Evolutionary conservation across 2,888 invertebrate species (phyloP).

Genomic region (Eurois occulta): DNA sequence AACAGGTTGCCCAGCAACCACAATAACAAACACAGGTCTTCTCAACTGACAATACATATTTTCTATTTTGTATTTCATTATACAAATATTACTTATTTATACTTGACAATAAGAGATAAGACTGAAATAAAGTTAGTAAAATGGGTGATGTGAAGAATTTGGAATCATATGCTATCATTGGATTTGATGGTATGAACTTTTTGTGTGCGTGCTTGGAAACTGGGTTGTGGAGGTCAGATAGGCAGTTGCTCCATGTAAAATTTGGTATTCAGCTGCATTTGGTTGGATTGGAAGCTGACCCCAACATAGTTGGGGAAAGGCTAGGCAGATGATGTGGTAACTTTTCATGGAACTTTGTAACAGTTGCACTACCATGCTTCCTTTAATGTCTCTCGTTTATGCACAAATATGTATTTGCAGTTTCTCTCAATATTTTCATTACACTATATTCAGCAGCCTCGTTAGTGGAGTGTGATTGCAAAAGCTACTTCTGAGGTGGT

Average conservation of each 20-base stretch:
- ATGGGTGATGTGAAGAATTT: constrained; percentile 91
- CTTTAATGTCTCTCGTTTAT: too few relatives aligned
- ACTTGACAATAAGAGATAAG: constrained; percentile 54
- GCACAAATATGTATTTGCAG: not conserved
- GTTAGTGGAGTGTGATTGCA: not conserved
- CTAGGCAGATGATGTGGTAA: too few relatives aligned
- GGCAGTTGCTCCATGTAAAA: too few relatives aligned
- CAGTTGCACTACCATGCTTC: not conserved
- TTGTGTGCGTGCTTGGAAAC: not conserved
- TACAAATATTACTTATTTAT: constrained; percentile 53
- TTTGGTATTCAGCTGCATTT: too few relatives aligned
- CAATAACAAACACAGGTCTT: constrained; percentile 50
- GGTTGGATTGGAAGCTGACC: too few relatives aligned
- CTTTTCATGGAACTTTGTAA: constrained; percentile 14
- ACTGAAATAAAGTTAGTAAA: constrained; percentile 55
- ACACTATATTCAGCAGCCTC: not conserved
- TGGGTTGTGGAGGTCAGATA: too few relatives aligned
- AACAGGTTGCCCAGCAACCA: constrained; percentile 58
- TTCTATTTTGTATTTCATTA: constrained; percentile 54
- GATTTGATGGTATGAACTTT: constrained; percentile 93
- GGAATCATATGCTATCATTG: constrained; percentile 93
- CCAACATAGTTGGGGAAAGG: too few relatives aligned
- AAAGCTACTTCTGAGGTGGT: not conserved
- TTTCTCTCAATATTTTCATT: not conserved
- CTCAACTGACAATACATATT: constrained; percentile 49